Evolutionary conservation across 2,888 invertebrate species (phyloP).

Genomic region (Hyalella azteca): DNA sequence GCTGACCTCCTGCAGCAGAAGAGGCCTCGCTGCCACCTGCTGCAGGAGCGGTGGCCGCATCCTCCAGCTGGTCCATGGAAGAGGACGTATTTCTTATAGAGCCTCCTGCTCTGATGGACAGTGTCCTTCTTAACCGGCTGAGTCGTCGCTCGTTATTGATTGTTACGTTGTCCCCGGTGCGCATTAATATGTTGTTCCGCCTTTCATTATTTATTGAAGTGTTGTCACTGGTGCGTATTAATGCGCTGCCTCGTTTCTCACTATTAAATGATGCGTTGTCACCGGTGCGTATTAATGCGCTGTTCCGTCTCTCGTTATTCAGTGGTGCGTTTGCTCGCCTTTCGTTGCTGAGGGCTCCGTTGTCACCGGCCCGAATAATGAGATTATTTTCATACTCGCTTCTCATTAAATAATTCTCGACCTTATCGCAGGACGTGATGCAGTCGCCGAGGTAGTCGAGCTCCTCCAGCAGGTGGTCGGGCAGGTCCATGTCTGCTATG

Average conservation of each 20-base stretch:
- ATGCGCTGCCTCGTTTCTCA: too few species aligned
- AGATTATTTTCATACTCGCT: constrained; percentile 86
- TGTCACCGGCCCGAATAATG: background rate
- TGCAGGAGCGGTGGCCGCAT: background rate
- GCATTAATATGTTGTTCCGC: too few species aligned
- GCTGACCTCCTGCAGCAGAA: background rate
- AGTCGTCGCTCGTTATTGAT: background rate
- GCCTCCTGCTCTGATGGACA: background rate
- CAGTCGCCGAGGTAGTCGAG: constrained; percentile 63
- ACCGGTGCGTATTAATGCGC: too few species aligned
- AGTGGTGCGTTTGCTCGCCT: too few species aligned
- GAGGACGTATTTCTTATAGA: background rate
- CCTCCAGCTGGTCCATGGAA: background rate
- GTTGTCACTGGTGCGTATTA: background rate
- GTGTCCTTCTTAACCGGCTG: background rate
- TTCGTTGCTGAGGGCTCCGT: background rate
- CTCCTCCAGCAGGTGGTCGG: constrained; percentile 79
- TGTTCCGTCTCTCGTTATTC: too few species aligned
- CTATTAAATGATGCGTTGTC: too few species aligned
- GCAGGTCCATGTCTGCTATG: constrained; percentile 80
- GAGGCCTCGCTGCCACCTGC: background rate
- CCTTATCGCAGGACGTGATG: constrained; percentile 65
- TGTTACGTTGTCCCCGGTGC: background rate
- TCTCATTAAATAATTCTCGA: constrained; percentile 84
- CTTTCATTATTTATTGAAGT: too few species aligned